phyloP scores from a whole-genome alignment of 30 jellyfish, hydroid and myxozoan species.

The Haliclystus octoradiatus region DNA sequence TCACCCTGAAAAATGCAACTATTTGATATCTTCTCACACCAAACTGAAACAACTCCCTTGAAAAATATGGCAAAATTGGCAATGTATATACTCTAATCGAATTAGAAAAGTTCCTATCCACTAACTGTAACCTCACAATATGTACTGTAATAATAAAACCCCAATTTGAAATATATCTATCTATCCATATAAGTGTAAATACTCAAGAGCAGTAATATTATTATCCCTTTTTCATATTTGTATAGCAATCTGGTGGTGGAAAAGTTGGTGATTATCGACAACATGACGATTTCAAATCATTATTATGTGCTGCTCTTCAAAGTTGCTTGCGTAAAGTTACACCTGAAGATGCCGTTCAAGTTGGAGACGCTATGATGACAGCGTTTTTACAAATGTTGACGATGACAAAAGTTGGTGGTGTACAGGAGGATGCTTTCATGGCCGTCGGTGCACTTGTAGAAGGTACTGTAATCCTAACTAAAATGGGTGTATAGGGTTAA shows the following conservation, averaged over 20 bases:
- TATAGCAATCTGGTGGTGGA: slow-evolving; percentile 41
- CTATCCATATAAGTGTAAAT: too few species aligned
- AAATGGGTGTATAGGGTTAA: too few species aligned
- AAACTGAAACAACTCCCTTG: too few species aligned
- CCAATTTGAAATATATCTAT: too few species aligned
- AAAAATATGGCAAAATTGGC: too few species aligned
- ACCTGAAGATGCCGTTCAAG: slow-evolving; percentile 60
- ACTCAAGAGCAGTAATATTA: too few species aligned
- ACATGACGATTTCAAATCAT: slow-evolving; percentile 83
- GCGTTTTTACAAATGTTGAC: slow-evolving; percentile 74
- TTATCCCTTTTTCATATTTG: background rate
- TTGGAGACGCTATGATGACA: slow-evolving; percentile 68
- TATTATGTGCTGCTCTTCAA: slow-evolving; percentile 93
- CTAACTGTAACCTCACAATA: too few species aligned
- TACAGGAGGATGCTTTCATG: slow-evolving; percentile 96
- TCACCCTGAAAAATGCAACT: too few species aligned
- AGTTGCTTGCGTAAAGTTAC: slow-evolving; percentile 57
- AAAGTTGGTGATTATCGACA: slow-evolving; percentile 89
- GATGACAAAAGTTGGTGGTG: slow-evolving; percentile 92
- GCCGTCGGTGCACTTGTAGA: slow-evolving; percentile 87
- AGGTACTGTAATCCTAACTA: slow-evolving; percentile 30
- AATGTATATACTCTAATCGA: too few species aligned
- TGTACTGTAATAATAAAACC: too few species aligned
- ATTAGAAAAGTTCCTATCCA: too few species aligned
- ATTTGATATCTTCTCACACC: too few species aligned